phyloP scores from a whole-genome alignment of 2,113 vertebrate genomes.

The Anseranas semipalmata region DNA sequence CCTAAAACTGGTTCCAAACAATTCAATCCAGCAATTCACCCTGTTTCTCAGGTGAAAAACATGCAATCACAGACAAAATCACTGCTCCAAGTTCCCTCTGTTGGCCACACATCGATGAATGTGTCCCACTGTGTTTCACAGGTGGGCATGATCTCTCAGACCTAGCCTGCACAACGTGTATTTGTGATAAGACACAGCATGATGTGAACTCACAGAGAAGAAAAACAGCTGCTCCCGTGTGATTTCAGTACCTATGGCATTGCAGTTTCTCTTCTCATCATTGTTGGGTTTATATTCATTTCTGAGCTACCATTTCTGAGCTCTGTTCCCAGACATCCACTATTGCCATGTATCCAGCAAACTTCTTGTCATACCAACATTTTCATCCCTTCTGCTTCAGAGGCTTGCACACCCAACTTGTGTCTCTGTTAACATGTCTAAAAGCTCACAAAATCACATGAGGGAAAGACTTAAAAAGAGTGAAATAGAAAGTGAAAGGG shows the following conservation, averaged over 20 bases:
- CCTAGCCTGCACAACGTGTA: background rate
- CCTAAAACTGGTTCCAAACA: background rate
- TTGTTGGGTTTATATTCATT: background rate
- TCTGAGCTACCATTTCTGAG: background rate
- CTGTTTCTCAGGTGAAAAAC: background rate
- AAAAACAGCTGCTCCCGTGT: background rate
- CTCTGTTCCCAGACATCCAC: background rate
- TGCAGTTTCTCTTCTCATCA: background rate
- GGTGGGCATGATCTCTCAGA: background rate
- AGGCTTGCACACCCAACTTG: background rate
- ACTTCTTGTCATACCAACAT: background rate
- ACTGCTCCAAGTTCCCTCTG: background rate
- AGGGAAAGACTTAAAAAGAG: background rate
- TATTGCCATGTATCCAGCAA: background rate
- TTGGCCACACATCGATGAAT: rapidly evolving
- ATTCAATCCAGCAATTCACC: background rate
- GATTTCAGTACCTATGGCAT: background rate
- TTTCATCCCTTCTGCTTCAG: background rate
- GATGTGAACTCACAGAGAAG: background rate
- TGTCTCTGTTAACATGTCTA: background rate
- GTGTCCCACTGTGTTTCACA: background rate
- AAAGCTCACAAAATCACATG: background rate
- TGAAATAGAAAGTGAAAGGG: background rate
- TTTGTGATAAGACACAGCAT: background rate
- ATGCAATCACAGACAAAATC: rapidly evolving